Percentiles rank a stretch among this genome's conserved stretches.
phyloP scores from a whole-genome alignment of 2,888 invertebrate genomes.

The Antitype chi region DNA sequence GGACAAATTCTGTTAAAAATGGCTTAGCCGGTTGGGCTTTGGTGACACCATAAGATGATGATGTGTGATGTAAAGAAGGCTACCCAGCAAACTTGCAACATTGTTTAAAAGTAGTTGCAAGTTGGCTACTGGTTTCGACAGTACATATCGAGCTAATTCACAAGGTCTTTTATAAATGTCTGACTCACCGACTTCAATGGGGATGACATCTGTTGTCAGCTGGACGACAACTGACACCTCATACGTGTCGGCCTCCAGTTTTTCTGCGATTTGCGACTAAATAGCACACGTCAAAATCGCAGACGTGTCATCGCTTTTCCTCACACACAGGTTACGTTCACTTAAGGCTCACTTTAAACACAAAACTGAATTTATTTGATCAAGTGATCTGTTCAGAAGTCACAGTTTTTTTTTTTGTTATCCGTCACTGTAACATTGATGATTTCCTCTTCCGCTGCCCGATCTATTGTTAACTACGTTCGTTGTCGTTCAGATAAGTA shows the following conservation, averaged over 20 bases:
- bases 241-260: constrained; percentile 90
- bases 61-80: neutral
- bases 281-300: constrained; percentile 69
- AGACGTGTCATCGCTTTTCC: constrained; percentile 73
- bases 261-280: constrained; percentile 73
- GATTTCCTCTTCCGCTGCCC: constrained; percentile 68
- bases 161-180: constrained; percentile 19
- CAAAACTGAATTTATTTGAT: constrained; percentile 61
- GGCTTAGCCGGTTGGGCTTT: too few relatives aligned
- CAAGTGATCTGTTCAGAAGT: constrained; percentile 54
- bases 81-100: neutral
- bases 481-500: constrained; percentile 63
- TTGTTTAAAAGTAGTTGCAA: neutral
- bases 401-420: constrained; percentile 61
- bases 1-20: too few relatives aligned
- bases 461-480: constrained; percentile 60
- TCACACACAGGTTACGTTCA: constrained; percentile 46
- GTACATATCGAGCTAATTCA: neutral
- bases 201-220: constrained; percentile 90
- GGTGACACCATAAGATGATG: too few relatives aligned
- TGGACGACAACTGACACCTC: constrained; percentile 90
- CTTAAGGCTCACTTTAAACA: constrained; percentile 57
- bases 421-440: constrained; percentile 65
- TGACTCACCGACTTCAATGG: constrained; percentile 86
- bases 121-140: neutral